Evolutionary conservation across 2,888 invertebrate genomes (phyloP), one percentile per base, ranked within the genome.

Genomic region (Scaptomyza polygonia): DNA sequence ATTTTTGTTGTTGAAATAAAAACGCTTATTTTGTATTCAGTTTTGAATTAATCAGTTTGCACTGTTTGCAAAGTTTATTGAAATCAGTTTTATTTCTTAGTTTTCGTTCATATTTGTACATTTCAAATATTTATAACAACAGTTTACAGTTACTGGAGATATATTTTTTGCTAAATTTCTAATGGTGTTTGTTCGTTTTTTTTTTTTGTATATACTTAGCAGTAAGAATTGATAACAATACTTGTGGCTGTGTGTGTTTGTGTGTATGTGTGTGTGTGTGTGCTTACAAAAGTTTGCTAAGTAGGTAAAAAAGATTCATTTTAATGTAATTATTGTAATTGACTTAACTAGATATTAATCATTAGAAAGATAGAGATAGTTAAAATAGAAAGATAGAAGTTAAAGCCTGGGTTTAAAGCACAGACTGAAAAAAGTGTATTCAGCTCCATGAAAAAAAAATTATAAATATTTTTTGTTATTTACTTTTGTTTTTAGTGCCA

Each of bases 241-340:
- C 61, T 77, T 44, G 51, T 72, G 51, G 57, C 39, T 71, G 40
- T 59, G 21, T 57, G 16, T 54, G 29, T 52, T 29, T 44, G 29
- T 48, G 8, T 43, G 36, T 53, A 8, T 47, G 44, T 64, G 49
- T 67, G 52, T 51, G 55, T 69, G 62, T 67, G 72, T 82, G 75
- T 85, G 82, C 86, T 87, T 82, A 82, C 86, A 85, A 81, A 69
- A 67, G 85, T 85, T 81, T 65, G 69, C 77, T 72, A 72, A 73
- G 56, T 76, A 47, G 54, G 21, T 69, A 73, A 67, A 52, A 32
- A 39, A 40, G 48, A 56, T 65, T 32, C 18, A 51, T 64, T 56
- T 69, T 47, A 34, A 55, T 69, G 58, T 64, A 49, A 55, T 45
- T 63, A 59, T 53, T 67, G 49, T n/a, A 54, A 36, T 68, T 56